Evolutionary conservation across 2,113 vertebrate species (phyloP).

Genomic region (Deroptyus accipitrinus): DNA sequence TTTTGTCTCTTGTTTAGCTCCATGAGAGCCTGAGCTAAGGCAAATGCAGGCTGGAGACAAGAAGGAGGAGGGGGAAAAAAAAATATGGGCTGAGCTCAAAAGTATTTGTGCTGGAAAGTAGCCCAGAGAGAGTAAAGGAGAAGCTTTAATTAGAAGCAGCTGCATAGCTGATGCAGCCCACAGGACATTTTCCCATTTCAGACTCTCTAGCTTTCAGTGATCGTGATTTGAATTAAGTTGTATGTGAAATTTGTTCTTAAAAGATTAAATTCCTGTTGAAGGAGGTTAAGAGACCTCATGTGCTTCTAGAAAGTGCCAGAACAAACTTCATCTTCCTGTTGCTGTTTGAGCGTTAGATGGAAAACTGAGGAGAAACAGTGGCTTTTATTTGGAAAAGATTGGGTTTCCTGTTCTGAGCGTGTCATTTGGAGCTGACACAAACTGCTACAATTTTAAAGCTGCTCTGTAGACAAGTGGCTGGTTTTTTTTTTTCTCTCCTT

Average conservation of each 20-base stretch:
- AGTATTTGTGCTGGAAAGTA: constrained; percentile 81
- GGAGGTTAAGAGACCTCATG: constrained; percentile 38
- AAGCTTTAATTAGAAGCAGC: constrained; percentile 82
- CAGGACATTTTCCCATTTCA: constrained; percentile 74
- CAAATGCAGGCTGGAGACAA: constrained; percentile 61
- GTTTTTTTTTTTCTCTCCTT: not conserved
- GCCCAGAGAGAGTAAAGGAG: constrained; percentile 82
- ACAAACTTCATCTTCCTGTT: constrained; percentile 58
- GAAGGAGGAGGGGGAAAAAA: constrained; percentile 27
- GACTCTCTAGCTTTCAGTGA: constrained; percentile 68
- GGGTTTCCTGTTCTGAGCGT: constrained; percentile 70
- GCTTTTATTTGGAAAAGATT: constrained; percentile 72
- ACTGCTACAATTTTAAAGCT: constrained; percentile 62
- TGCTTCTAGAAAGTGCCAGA: constrained; percentile 58
- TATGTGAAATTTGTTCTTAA: constrained; percentile 67
- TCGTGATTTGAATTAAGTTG: constrained; percentile 55
- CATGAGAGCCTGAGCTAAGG: constrained; percentile 39
- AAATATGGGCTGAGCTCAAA: constrained; percentile 73
- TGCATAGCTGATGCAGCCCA: constrained; percentile 74
- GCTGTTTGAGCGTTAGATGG: constrained; percentile 51
- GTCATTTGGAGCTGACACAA: constrained; percentile 70
- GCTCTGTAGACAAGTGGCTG: constrained; percentile 58
- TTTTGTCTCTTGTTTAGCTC: constrained; percentile 6
- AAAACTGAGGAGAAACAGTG: constrained; percentile 60
- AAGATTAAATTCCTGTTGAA: constrained; percentile 58